Evolutionary conservation across 2,797 vertebrate species (phyloP), one percentile per base, ranked within the genome.

Genomic region (Molossus alvarezi): DNA sequence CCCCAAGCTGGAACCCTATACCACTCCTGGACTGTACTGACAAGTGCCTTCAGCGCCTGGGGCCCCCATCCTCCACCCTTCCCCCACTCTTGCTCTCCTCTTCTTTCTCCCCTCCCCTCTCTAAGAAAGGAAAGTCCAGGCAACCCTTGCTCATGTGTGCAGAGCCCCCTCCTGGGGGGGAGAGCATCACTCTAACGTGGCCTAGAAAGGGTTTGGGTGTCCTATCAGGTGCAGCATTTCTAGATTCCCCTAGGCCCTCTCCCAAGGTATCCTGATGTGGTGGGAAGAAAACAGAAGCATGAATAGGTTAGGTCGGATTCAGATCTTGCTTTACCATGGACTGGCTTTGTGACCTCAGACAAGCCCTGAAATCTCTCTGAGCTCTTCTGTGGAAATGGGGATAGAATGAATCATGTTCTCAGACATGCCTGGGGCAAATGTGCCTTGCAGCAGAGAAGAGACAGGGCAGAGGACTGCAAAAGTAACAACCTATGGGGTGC

Each of bases 21-120:
- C 60, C 37, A 37, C n/a, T 85, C 55, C 51, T 53, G 64, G 73
- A 29, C 77, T 76, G 48, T 9, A 41, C 51, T 83, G 58, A 90
- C n/a, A 33, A 73, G 58, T n/a, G 55, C 88, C 90, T 69, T 91
- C 72, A 69, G n/a, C 21, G 81, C 80, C 92, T 95, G 84, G 92
- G 89, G 97, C 95, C 97, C 97, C 60, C 51, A 33, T 20, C 51
- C 53, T 20, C 0, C 13, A 9, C 51, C 48, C 48, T 76, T 29
- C 96, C 97, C 96, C 58, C 12, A 37, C 21, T 13, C 76, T 5
- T 1, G 89, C 89, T 86, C 92, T 76, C 55, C 64, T 83, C 9
- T 0, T 48, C 0, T 0, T n/a, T 67, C 64, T 27, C 37, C 0
- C 72, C 88, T 57, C 53, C 64, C n/a, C 62, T 85, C 94, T 95